Evolutionary conservation across 2,113 vertebrate species (phyloP).

Genomic region (Gobius niger): DNA sequence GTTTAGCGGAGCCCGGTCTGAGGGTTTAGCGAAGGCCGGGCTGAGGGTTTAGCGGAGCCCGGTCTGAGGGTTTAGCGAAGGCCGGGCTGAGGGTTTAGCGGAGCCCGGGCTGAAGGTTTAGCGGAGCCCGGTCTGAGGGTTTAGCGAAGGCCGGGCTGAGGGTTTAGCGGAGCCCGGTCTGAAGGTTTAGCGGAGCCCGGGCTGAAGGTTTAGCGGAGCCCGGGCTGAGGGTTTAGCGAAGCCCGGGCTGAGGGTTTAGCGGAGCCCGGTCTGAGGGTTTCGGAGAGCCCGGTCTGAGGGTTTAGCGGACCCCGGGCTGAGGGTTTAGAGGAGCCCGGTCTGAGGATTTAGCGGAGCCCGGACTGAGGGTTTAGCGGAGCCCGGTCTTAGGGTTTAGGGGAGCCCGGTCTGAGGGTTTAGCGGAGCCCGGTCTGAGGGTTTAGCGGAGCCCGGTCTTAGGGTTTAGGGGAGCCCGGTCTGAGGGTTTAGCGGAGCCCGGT

Average conservation of each 20-base stretch:
- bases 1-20: background rate
- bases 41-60: background rate
- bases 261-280: too few species aligned
- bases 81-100: background rate
- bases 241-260: background rate
- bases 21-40: too few species aligned
- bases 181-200: background rate
- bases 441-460: background rate
- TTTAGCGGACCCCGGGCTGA: background rate
- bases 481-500: background rate
- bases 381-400: too few species aligned
- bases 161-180: background rate
- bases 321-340: background rate
- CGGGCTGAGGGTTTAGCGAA: background rate
- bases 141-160: background rate
- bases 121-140: conserved; percentile 10
- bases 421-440: background rate
- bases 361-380: background rate
- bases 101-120: too few species aligned
- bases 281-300: too few species aligned
- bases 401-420: conserved; percentile 3
- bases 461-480: too few species aligned
- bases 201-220: background rate
- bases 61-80: too few species aligned
- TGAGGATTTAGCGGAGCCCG: background rate